Base-by-base conservation (phyloP, 2,797 vertebrate species). In the Poecilia wingei region DNA sequence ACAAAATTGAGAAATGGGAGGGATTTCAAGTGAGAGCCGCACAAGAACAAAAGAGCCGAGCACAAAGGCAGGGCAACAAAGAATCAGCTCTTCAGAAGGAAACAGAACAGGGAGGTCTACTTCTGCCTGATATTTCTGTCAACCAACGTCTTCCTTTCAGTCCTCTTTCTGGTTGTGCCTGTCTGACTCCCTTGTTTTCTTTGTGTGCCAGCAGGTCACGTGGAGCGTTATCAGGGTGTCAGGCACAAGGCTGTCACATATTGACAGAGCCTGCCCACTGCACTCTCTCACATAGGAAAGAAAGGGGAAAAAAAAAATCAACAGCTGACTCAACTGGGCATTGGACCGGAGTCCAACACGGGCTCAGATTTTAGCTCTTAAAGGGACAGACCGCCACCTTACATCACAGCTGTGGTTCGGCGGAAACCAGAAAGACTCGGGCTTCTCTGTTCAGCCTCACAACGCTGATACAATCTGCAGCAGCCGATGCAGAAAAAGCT, bases 171-270 rank as follows among this genome's bases (percentile, higher is more conserved):
- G 85, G 80, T 80, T 83, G 82, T 86, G 78, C 85, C 79, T 10
- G 79, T 90, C 83, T 84, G 79, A 88, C 76, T 90, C 84, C 88
- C 90, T 90, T 88, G 85, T 91, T 92, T 87, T 92, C 86, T 81
- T n/a, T 91, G 53, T 80, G 72, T 80, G 75, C 69, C 57, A 74
- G 78, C 41, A 0, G 81, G 91, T 95, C 94, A 94, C 93, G 82
- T 93, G 91, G 91, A 79, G 75, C 77, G 89, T 92, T 94, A 94
- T 95, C 94, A 91, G 91, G 76, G 88, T 94, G 93, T 93, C 92
- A 92, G 93, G 92, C 94, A 92, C 86, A 84, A 88, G 84, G 91
- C 85, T 87, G 92, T 93, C 92, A 94, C 89, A 93, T 92, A 92
- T 87, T 91, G 89, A 94, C 90, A 91, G 92, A 91, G 80, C 84